Evolutionary conservation across 2,888 invertebrate genomes (phyloP), one percentile per base, ranked within the genome.

Genomic region (Agrotis ipsilon): DNA sequence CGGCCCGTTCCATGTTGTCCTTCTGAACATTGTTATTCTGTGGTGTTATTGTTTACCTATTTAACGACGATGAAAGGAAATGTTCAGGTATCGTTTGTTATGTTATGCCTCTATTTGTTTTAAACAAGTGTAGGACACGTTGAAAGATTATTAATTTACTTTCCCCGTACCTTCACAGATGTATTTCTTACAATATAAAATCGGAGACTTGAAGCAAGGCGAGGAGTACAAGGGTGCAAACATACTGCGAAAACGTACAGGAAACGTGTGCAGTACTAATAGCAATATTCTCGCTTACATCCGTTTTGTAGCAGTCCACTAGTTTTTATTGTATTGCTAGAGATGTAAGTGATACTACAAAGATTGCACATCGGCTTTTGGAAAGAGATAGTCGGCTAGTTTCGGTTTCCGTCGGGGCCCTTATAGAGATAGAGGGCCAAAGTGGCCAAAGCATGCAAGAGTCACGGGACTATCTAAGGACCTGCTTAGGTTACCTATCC

Each of bases 1-100:
- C 2, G 39, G 39, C 39, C 39, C 11, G 39, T 39, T 18, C 24
- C 0, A 52, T 3, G 24, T 24, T n/a, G 39, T 21, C 18, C 57
- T 79, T 68, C 60, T 77, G 74, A 45, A 21, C 3, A 0, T n/a
- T 18, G 14, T 16, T 4, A 1, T 45, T 57, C 11, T 39, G 19
- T 64, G 48, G 39, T 72, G n/a, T 52, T 61, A 55, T 68, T 64
- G 57, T 79, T 73, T 73, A 68, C 49, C 7, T 43, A 64, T 74
- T 76, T 78, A 27, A 78, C 62, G 63, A 67, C 51, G 67, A n/a
- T 49, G 60, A 49, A 68, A 67, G 62, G 63, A 67, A 64, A 32
- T 65, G 46, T 46, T 51, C 63, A 39, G 67, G 60, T 57, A 59
- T 51, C 49, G 61, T 71, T 65, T 45, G 39, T 76, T 75, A 64